Percentiles rank a stretch among this genome's conserved stretches.
phyloP scores from a whole-genome alignment of 2,888 invertebrate species.

The Andrena fulva region DNA sequence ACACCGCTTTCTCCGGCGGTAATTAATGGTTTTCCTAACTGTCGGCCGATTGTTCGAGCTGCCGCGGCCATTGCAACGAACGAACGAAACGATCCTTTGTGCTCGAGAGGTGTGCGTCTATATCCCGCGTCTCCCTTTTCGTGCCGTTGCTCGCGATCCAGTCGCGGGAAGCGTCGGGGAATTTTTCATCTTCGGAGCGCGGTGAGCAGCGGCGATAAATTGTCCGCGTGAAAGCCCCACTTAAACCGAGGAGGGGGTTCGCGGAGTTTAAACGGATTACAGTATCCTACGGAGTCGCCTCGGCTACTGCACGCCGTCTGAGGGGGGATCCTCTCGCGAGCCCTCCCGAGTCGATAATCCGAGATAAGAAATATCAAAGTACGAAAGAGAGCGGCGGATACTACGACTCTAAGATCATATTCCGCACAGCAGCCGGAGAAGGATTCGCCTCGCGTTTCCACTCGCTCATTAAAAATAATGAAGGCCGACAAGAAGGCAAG shows the following conservation, averaged over 20 bases:
- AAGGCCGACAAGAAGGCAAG: constrained; percentile 59
- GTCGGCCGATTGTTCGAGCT: constrained; percentile 9
- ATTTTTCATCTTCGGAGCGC: constrained; percentile 20
- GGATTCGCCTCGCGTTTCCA: constrained; percentile 51
- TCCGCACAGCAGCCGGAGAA: constrained; percentile 28
- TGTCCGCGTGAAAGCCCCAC: constrained; percentile 47
- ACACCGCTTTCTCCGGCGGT: constrained; percentile 13
- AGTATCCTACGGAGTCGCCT: constrained; percentile 25
- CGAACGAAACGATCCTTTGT: not conserved
- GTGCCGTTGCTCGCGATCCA: constrained; percentile 4
- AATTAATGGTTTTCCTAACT: constrained; percentile 36
- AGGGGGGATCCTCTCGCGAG: constrained; percentile 13
- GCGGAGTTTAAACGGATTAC: constrained; percentile 54
- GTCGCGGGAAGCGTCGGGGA: constrained; percentile 1
- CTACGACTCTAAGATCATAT: constrained; percentile 53
- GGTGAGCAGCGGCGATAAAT: constrained; percentile 38
- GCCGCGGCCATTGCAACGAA: not conserved
- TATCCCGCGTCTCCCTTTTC: too few relatives aligned
- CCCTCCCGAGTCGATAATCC: constrained; percentile 56
- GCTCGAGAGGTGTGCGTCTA: not conserved
- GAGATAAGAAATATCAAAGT: constrained; percentile 59
- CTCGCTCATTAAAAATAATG: constrained; percentile 74
- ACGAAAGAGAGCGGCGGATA: constrained; percentile 42
- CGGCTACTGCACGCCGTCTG: constrained; percentile 8
- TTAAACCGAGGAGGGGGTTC: constrained; percentile 26